These are phyloP conservation scores for Danionella dracula DNA, from an alignment of 2,797 vertebrate genomes.

Conservation along the genomic window DNA sequence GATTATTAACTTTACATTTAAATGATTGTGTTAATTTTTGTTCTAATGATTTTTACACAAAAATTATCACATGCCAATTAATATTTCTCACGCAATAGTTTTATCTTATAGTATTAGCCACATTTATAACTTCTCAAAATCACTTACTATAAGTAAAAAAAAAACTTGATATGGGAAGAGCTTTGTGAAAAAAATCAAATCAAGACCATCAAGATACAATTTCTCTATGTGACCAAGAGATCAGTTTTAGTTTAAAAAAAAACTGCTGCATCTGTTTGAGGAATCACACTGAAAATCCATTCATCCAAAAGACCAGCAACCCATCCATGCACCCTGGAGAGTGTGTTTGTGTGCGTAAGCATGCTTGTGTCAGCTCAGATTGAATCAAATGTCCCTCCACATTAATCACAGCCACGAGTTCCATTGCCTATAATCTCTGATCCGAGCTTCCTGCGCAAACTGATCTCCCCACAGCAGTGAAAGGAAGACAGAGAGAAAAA, in stretches of 20 bases:
- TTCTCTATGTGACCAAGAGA: not conserved
- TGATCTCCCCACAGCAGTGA: not conserved
- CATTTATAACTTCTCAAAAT: too few relatives aligned
- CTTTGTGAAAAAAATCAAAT: not conserved
- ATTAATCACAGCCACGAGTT: slow-evolving; percentile 28
- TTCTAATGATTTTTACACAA: too few relatives aligned
- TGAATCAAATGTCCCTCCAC: slow-evolving; percentile 21
- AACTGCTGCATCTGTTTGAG: not conserved
- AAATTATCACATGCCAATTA: too few relatives aligned
- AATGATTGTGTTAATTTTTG: too few relatives aligned
- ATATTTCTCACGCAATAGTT: too few relatives aligned
- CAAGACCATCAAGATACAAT: not conserved
- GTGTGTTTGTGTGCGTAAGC: not conserved
- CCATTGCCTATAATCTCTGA: slow-evolving; percentile 3
- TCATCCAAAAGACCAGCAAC: not conserved
- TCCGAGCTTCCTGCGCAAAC: slow-evolving; percentile 9
- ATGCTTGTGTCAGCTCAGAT: slow-evolving; percentile 13
- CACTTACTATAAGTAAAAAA: not conserved
- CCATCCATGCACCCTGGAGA: not conserved
- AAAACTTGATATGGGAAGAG: not conserved
- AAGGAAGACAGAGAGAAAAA: slow-evolving; percentile 8
- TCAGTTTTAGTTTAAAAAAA: not conserved
- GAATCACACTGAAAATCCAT: not conserved
- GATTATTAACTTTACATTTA: too few relatives aligned
- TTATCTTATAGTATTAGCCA: too few relatives aligned